Percentiles rank a stretch among this genome's conserved stretches.
Evolutionary conservation across 2,888 invertebrate species (phyloP).

Genomic region (Lithophane ornitopus): DNA sequence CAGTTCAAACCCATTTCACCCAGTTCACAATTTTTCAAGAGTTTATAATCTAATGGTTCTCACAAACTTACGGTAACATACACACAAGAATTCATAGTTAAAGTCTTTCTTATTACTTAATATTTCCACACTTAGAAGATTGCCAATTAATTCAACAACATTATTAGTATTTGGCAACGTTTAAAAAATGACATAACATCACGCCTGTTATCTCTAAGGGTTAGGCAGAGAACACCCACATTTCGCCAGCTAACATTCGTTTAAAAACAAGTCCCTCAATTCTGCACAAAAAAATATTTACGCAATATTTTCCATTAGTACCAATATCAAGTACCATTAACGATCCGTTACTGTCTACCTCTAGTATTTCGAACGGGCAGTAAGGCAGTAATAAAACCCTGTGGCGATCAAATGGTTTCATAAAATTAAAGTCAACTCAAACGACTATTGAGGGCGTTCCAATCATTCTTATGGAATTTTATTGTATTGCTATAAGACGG

Average conservation of each 20-base stretch:
- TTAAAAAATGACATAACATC: too few species aligned
- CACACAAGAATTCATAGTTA: neutral
- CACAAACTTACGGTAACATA: too few species aligned
- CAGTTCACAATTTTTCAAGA: too few species aligned
- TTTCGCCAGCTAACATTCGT: too few species aligned
- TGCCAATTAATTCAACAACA: neutral
- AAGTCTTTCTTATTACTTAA: neutral
- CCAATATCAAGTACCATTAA: neutral
- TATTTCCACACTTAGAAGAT: neutral
- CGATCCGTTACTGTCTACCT: neutral
- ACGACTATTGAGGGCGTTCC: conserved; percentile 25
- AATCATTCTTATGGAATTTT: conserved; percentile 45
- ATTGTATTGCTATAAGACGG: neutral
- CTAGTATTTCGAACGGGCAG: conserved; percentile 17
- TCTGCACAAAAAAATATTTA: neutral
- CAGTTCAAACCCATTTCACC: too few species aligned
- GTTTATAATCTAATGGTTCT: too few species aligned
- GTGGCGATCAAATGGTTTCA: conserved; percentile 46
- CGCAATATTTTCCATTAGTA: neutral
- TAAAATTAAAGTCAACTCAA: conserved; percentile 30
- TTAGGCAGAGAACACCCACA: too few species aligned
- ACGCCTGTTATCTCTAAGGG: too few species aligned
- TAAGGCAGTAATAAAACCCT: conserved; percentile 32
- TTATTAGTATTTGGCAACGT: neutral
- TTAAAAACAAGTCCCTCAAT: neutral